phyloP scores from a whole-genome alignment of 2,888 invertebrate genomes.

The Erynnis tages region DNA sequence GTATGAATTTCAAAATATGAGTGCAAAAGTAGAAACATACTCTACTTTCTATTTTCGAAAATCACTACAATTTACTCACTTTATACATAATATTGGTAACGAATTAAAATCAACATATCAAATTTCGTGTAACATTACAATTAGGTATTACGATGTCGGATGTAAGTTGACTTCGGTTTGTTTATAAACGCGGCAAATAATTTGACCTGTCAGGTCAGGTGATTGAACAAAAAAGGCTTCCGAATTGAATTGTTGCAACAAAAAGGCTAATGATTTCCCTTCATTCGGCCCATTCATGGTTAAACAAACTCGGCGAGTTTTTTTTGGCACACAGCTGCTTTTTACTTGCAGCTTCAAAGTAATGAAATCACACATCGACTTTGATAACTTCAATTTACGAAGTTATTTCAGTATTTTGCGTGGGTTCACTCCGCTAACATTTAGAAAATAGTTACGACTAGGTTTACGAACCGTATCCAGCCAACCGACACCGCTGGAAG shows the following conservation, averaged over 20 bases:
- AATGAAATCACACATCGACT: background rate
- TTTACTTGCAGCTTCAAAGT: constrained; percentile 10
- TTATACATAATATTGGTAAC: no score
- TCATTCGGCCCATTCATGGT: constrained; percentile 6
- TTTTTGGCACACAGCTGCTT: constrained; percentile 7
- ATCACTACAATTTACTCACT: no score
- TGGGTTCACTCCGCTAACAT: background rate
- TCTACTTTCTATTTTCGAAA: no score
- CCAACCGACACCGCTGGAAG: constrained; percentile 60
- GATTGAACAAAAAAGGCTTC: constrained; percentile 20
- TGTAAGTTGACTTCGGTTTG: no score
- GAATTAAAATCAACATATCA: no score
- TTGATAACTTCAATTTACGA: constrained; percentile 3
- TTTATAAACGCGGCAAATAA: constrained; percentile 9
- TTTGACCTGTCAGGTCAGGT: constrained; percentile 11
- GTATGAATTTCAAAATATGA: no score
- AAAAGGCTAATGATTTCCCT: constrained; percentile 18
- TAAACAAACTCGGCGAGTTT: background rate
- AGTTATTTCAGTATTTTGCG: constrained; percentile 3
- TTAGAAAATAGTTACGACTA: constrained; percentile 6
- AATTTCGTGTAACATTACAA: no score
- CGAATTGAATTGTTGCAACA: constrained; percentile 9
- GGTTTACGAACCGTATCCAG: constrained; percentile 35
- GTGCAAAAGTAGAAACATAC: no score
- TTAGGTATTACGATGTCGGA: no score